A percentile compares a stretch with the other conserved stretches of the same genome.
phyloP scores from a whole-genome alignment of 2,797 vertebrate genomes.

The Mustela erminea region DNA sequence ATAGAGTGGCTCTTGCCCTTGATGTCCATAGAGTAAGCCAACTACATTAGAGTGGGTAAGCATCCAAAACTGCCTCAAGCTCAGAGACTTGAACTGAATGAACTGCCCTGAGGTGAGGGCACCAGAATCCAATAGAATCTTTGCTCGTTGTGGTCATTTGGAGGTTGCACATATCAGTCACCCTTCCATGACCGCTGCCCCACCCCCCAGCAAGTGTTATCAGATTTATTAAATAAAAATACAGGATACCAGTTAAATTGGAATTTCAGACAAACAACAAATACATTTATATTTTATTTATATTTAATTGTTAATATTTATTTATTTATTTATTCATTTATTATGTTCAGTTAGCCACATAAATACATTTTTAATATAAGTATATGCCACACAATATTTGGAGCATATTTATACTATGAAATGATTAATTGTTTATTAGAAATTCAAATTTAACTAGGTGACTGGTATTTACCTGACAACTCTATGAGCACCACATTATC shows the following conservation, averaged over 20 bases:
- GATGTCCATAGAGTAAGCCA: not conserved
- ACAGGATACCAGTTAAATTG: not conserved
- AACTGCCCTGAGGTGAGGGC: not conserved
- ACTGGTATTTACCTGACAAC: not conserved
- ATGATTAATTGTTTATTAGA: not conserved
- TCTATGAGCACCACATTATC: too few species aligned
- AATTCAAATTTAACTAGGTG: conserved; percentile 1
- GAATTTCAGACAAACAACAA: not conserved
- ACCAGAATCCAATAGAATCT: not conserved
- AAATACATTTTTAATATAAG: not conserved
- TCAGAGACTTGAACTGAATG: not conserved
- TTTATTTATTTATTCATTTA: too few species aligned
- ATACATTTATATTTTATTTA: not conserved
- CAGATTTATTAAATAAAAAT: conserved; percentile 31
- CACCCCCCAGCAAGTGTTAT: not conserved
- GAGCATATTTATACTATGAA: not conserved
- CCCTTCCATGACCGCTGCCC: not conserved
- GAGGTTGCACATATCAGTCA: not conserved
- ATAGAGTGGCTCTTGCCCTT: not conserved
- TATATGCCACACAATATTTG: not conserved
- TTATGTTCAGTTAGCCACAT: not conserved
- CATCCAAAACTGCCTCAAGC: not conserved
- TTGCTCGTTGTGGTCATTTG: not conserved
- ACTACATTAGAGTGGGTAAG: not conserved
- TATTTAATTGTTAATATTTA: too few species aligned